These are phyloP conservation scores for Agonopterix arenella DNA, from an alignment of 2,888 invertebrate genomes.

Conservation along the genomic window DNA sequence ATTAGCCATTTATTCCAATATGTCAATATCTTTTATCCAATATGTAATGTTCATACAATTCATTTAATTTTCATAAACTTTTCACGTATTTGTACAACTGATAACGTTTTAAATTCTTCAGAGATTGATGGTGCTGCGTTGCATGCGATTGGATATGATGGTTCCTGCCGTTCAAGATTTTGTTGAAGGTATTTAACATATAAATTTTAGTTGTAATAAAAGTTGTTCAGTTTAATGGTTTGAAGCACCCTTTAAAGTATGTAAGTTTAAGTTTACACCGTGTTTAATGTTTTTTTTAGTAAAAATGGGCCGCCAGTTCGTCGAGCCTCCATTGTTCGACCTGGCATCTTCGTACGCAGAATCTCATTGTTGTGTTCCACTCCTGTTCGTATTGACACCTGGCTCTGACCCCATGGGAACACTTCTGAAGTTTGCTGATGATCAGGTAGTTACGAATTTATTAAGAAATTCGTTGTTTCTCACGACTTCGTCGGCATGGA, in stretches of 20 bases:
- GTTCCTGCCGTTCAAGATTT: slow-evolving; percentile 85
- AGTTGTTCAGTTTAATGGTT: background rate
- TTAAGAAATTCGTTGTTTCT: too few relatives aligned
- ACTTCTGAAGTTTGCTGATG: slow-evolving; percentile 93
- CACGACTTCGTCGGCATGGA: too few relatives aligned
- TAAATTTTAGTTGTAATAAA: background rate
- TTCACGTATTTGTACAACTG: too few relatives aligned
- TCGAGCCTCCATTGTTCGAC: slow-evolving; percentile 95
- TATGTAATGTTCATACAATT: too few relatives aligned
- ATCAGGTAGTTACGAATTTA: slow-evolving; percentile 72
- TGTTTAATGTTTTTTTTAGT: background rate
- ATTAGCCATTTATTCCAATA: too few relatives aligned
- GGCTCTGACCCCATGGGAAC: slow-evolving; percentile 96
- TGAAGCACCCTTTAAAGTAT: background rate
- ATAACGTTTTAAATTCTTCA: slow-evolving; percentile 41
- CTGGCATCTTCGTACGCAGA: slow-evolving; percentile 88
- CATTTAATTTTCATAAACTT: too few relatives aligned
- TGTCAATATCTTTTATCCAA: too few relatives aligned
- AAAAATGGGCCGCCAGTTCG: slow-evolving; percentile 85
- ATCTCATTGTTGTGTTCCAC: slow-evolving; percentile 90
- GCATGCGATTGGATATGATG: slow-evolving; percentile 92
- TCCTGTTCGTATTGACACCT: slow-evolving; percentile 94
- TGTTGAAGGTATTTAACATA: slow-evolving; percentile 69
- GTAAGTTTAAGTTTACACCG: background rate
- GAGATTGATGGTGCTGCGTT: slow-evolving; percentile 86